Base-by-base conservation (phyloP, 2,113 vertebrate genomes). In the Chaetorhynchus papuensis region DNA sequence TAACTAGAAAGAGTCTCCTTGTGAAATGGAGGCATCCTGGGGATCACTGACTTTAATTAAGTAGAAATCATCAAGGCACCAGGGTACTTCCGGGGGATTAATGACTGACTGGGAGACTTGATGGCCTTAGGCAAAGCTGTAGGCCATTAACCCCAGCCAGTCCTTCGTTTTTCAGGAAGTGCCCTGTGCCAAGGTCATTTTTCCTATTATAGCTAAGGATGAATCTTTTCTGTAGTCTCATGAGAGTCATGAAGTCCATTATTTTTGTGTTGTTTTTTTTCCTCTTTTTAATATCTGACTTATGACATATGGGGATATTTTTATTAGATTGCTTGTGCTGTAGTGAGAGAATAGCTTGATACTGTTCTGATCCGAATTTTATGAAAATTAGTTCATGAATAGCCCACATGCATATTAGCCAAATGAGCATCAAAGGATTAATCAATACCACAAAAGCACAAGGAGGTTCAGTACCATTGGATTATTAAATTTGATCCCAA, bases 31-130 rank as follows among this genome's bases (percentile, higher is more conserved):
- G 86, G 72, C 88, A 96, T 97, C 96, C 88, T 95, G 96, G 96
- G 90, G 95, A 96, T 96, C 92, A 80, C 72, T 72, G 57, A 81
- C 87, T 97, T 86, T 97, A 97, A 97, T 93, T 94, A 97, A 95
- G 79, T 91, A 83, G 82, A 89, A 97, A 97, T 93, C 70, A 97
- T 97, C 83, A 97, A 96, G 92, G 83, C 93, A 95, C 91, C 10
- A 24, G 74, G 89, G 70, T 96, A 97, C 82, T 95, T 97, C 87
- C 56, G 41, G 68, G 72, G 83, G 63, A 96, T 96, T 97, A 96
- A 93, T 97, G 93, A 95, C 90, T 92, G 80, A 82, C 77, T 96
- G 94, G 88, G 81, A 97, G 54, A 91, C 63, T 92, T 77, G 89
- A 91, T 92, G 95, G 92, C 85, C 93, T 91, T 69, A 87, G 96